These are phyloP conservation scores for Todiramphus saurophagus DNA, from an alignment of 2,113 vertebrate genomes.

Conservation along the genomic window DNA sequence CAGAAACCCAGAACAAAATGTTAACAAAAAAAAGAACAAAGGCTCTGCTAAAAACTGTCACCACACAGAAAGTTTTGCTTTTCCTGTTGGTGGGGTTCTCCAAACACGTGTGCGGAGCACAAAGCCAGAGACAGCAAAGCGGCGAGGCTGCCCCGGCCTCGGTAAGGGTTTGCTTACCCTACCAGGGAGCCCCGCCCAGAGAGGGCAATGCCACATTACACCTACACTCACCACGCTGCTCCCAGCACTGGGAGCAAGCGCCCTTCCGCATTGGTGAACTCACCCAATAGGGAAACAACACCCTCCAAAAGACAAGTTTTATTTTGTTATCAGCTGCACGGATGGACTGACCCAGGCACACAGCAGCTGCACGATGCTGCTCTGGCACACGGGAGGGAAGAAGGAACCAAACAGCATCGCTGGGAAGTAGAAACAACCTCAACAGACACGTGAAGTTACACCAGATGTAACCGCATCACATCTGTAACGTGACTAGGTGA, in stretches of 20 bases:
- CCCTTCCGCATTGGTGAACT: not conserved
- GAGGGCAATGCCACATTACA: not conserved
- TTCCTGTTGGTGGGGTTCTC: not conserved
- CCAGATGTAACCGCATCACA: not conserved
- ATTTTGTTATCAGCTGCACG: not conserved
- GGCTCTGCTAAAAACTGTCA: not conserved
- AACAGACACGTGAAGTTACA: fast-evolving
- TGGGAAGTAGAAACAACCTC: not conserved
- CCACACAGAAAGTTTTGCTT: not conserved
- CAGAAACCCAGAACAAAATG: not conserved
- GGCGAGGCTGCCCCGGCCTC: not conserved
- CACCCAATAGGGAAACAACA: not conserved
- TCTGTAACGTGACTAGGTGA: fast-evolving
- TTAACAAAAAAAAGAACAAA: not conserved
- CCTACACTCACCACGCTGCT: not conserved
- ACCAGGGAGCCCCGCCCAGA: not conserved
- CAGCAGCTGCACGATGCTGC: not conserved
- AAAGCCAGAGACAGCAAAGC: not conserved
- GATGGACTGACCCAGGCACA: too few relatives aligned
- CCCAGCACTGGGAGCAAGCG: not conserved
- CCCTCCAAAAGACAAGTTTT: too few relatives aligned
- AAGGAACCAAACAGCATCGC: not conserved
- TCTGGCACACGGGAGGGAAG: not conserved
- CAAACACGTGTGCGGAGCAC: not conserved
- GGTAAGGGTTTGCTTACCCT: not conserved